Base-by-base conservation (phyloP, 2,888 invertebrate genomes). In the Loripinus fragilis region DNA sequence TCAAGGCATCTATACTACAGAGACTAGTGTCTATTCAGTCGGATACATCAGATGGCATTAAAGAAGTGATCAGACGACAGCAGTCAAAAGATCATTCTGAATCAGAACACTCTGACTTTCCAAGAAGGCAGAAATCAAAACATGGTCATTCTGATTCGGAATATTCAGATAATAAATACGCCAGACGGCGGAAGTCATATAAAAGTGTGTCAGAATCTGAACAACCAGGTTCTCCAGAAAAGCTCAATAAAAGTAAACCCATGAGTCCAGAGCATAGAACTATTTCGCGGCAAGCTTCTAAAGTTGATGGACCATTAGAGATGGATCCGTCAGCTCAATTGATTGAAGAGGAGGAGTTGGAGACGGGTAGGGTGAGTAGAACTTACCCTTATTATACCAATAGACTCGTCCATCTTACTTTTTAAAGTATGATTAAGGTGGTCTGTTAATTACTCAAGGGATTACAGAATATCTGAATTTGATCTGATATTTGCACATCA, bases 281-380 rank as follows among this genome's bases (percentile, higher is more conserved):
- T 38, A 55, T 55, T 28, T 23, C 55, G 1, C 2, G 55, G 25
- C 55, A 55, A 23, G 28, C 55, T 10, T 55, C 55, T 3, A 55
- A 55, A 25, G 55, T 55, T 55, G 55, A 55, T 28, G 28, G 25
- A 25, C 25, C 28, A n/a, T 15, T 55, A 25, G 55, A 55, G 28
- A 55, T 5, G 2, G 55, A 55, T 55, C 55, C 55, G 2, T 55
- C 55, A 28, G 55, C 55, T 55, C 55, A 55, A 28, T 25, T 55
- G 23, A 55, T 55, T 15, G 87, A 88, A 28, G 88, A 90, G 35
- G 88, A 89, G 74, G 86, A 85, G 65, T 78, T 89, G 12, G 87
- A 88, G 50, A 74, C 72, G 0, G 90, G 90, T 50, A 87, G 76
- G 79, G 90, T 90, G 80, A 81, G 87, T 80, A n/a, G n/a, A n/a